Conservation (phyloP, 2,797 vertebrate genomes). For the Onychomys torridus region DNA sequence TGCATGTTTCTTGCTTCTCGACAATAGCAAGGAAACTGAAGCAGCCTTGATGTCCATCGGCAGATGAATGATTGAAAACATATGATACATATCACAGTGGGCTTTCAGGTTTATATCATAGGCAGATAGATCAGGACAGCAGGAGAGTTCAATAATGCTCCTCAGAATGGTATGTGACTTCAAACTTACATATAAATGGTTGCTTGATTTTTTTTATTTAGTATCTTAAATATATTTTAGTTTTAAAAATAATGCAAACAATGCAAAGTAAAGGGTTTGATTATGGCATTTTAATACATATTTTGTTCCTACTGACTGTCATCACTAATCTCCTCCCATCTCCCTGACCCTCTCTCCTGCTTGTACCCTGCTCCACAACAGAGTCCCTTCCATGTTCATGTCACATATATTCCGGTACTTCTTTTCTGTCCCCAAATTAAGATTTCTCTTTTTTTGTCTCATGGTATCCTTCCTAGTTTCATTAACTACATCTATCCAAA, state of each 20-base stretch:
- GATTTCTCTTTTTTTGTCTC: background rate
- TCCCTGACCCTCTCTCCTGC: background rate
- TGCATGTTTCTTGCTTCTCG: background rate
- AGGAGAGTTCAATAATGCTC: background rate
- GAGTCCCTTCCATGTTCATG: background rate
- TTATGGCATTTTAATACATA: background rate
- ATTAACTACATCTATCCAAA: background rate
- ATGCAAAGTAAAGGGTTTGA: background rate
- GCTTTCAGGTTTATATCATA: background rate
- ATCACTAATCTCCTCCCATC: background rate
- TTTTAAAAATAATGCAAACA: background rate
- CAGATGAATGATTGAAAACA: background rate
- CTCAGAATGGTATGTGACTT: background rate
- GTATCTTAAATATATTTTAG: background rate
- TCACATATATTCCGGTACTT: background rate
- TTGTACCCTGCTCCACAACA: background rate
- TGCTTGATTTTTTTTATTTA: background rate
- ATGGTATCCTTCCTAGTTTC: background rate
- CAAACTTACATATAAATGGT: background rate
- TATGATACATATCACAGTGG: background rate
- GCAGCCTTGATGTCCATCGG: background rate
- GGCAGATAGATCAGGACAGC: background rate
- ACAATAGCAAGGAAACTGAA: background rate
- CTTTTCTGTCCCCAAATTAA: background rate
- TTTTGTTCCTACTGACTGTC: background rate